Base-by-base conservation (phyloP, 2,888 invertebrate genomes). In the Drosophila sordidula region DNA sequence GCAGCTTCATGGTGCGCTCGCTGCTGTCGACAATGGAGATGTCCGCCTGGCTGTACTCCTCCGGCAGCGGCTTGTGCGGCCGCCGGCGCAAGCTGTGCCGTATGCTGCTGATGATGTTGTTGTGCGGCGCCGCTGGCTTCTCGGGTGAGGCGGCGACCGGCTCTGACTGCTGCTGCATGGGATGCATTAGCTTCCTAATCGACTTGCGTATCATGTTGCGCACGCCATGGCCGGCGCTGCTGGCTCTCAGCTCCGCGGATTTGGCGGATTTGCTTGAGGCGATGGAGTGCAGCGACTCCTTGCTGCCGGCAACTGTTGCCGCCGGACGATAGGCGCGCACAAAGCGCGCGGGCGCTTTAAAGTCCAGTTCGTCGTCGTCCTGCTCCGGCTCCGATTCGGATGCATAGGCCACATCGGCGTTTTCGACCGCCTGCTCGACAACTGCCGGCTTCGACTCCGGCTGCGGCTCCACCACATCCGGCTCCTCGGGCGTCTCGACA, bases 31-130 rank as follows among this genome's bases (percentile, higher is more conserved):
- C 76, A 42, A 92, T 91, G 11, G 92, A 92, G 5, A 90, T 75
- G 45, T 92, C 90, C 18, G 78, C 77, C 8, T 69, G 32, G 9
- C 51, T 26, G 1, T 64, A 25, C 14, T 42, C 52, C 5, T 14
- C 11, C 5, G 59, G 41, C n/a, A 63, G 50, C 0, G 52, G 68
- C 29, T 87, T 86, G 1, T 78, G 67, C 3, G 89, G 76, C 34
- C 91, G 89, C 0, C 91, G 89, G 0, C 92, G 88, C 49, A 92
- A 70, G 50, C 92, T 92, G 9, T 91, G 90, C 0, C 92, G 89
- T 58, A 92, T 90, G 57, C 65, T 76, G 22, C 56, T 76, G 0
- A 80, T 77, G 6, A 83, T 73, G 47, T 58, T 85, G 50, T 52
- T 58, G 4, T 82, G 72, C 2, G 70, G 52, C 39, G 8, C 0